Conservation (phyloP, 1,140 invertebrate species). For the Eurosta solidaginis region DNA sequence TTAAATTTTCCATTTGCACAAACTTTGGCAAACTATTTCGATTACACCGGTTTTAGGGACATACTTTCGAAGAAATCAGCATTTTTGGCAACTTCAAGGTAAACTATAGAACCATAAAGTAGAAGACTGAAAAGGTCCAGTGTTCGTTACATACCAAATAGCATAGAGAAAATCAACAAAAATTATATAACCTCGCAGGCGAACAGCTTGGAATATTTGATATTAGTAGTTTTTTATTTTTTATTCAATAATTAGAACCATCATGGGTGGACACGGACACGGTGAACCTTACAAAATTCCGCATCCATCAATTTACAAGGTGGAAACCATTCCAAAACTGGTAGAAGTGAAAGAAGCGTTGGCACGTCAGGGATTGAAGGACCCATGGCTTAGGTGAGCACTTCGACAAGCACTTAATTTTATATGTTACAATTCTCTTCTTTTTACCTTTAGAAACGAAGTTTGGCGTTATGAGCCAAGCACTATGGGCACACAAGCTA, state of each 20-base stretch:
- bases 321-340: conserved; percentile 71
- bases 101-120: no score
- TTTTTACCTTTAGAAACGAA: conserved; percentile 66
- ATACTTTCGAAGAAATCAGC: no score
- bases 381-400: conserved; percentile 78
- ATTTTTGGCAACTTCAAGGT: neutral
- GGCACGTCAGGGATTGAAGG: conserved; percentile 70
- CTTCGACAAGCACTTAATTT: neutral
- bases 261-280: conserved; percentile 64
- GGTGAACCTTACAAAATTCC: conserved; percentile 65
- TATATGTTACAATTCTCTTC: neutral
- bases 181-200: neutral
- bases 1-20: neutral
- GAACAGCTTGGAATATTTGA: neutral
- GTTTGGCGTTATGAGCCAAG: conserved; percentile 70
- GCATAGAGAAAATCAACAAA: neutral
- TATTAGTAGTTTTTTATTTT: neutral
- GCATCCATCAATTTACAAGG: conserved; percentile 73
- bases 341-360: conserved; percentile 65
- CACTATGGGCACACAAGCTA: conserved; percentile 57
- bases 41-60: no score
- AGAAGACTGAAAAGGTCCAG: neutral
- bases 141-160: neutral
- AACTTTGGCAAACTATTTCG: no score
- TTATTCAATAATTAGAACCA: conserved; percentile 22